Conservation (phyloP, 2,113 vertebrate genomes). For the Trematomus loennbergii region DNA sequence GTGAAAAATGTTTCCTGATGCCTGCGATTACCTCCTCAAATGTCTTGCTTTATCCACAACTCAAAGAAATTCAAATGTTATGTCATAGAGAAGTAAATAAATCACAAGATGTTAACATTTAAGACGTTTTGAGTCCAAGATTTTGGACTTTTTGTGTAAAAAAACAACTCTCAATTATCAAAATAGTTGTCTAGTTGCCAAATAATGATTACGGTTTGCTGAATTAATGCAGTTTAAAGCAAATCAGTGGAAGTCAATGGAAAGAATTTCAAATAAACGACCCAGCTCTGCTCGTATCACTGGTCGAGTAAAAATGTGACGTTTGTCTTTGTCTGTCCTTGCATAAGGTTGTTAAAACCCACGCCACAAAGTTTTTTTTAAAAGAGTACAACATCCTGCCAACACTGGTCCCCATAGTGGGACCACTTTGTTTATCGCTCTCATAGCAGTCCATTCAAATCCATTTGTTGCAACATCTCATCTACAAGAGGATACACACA, state of each 20-base stretch:
- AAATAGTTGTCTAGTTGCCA: too few relatives aligned
- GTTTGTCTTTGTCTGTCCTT: too few relatives aligned
- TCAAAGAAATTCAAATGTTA: too few relatives aligned
- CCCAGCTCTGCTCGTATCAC: constrained; percentile 29
- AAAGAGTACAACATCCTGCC: background rate
- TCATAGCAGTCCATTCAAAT: constrained; percentile 5
- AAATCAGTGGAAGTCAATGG: constrained; percentile 4
- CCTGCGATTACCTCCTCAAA: too few relatives aligned
- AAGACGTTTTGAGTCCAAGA: too few relatives aligned
- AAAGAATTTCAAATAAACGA: constrained; percentile 2
- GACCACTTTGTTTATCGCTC: background rate
- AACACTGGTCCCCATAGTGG: background rate
- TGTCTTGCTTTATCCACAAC: too few relatives aligned
- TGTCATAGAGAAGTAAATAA: too few relatives aligned
- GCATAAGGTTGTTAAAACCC: background rate
- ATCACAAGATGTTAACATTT: too few relatives aligned
- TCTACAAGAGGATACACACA: background rate
- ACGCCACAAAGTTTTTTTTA: background rate
- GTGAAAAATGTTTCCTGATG: too few relatives aligned
- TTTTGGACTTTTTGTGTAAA: too few relatives aligned
- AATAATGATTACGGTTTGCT: too few relatives aligned
- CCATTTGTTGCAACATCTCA: constrained; percentile 3
- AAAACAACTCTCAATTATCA: too few relatives aligned
- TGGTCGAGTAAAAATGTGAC: constrained; percentile 12
- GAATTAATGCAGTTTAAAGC: constrained; percentile 1